phyloP scores from a whole-genome alignment of 2,797 vertebrate genomes.

The Macropus fuliginosus region DNA sequence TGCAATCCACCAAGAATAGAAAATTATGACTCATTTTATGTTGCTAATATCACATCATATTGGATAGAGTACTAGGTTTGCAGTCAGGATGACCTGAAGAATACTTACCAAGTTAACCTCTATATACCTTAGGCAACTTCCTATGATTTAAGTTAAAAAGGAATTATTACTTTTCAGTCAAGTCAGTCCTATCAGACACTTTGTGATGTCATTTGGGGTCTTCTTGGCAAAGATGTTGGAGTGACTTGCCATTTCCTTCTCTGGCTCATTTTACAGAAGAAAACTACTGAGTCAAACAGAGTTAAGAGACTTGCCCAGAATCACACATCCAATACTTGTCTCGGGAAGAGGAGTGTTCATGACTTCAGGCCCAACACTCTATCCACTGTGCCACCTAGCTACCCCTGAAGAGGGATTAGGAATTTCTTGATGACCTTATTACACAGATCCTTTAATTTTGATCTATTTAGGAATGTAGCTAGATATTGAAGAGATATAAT shows the following conservation, averaged over 20 bases:
- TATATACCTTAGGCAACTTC: not conserved
- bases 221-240: not conserved
- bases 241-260: not conserved
- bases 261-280: not conserved
- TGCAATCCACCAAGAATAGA: not conserved
- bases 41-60: not conserved
- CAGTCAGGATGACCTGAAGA: not conserved
- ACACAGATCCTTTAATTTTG: not conserved
- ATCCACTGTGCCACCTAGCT: not conserved
- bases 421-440: not conserved
- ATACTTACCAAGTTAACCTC: not conserved
- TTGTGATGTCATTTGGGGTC: not conserved
- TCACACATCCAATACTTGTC: not conserved
- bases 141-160: not conserved
- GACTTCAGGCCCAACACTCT: not conserved
- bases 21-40: not conserved
- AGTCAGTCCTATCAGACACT: not conserved
- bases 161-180: not conserved
- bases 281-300: not conserved
- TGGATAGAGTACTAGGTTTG: not conserved
- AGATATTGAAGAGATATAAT: not conserved
- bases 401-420: not conserved
- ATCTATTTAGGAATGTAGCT: not conserved
- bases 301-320: not conserved
- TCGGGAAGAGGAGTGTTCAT: not conserved